A percentile compares a stretch with the other conserved stretches of the same genome.
These are phyloP conservation scores for Apogon talboti DNA, from an alignment of 2,797 vertebrate genomes.

Conservation along the genomic window DNA sequence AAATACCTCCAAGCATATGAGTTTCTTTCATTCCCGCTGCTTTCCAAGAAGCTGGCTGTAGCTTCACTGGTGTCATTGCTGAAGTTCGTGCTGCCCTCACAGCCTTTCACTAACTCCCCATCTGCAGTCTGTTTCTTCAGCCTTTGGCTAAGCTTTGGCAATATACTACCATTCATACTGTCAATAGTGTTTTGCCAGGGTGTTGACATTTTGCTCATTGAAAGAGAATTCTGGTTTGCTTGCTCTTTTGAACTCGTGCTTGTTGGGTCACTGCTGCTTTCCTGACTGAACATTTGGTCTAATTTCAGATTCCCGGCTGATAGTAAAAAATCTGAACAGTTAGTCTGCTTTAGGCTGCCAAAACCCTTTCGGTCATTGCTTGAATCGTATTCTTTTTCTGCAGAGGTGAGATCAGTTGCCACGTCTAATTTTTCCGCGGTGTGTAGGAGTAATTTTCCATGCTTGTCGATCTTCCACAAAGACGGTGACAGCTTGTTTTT, in stretches of 20 bases:
- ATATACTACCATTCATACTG: conserved; percentile 87
- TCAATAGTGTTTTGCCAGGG: conserved; percentile 89
- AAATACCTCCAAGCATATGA: conserved; percentile 62
- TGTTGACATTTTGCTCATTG: conserved; percentile 79
- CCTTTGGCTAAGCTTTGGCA: conserved; percentile 86
- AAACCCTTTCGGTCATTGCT: conserved; percentile 78
- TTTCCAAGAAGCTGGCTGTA: conserved; percentile 66
- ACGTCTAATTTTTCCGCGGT: conserved; percentile 83
- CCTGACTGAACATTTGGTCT: conserved; percentile 83
- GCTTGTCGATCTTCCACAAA: conserved; percentile 86
- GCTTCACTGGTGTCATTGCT: conserved; percentile 83
- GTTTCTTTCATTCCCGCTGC: conserved; percentile 63
- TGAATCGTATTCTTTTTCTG: conserved; percentile 83
- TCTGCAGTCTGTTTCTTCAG: conserved; percentile 85
- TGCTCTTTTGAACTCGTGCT: conserved; percentile 81
- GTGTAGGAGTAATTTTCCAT: conserved; percentile 85
- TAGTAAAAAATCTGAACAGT: conserved; percentile 80
- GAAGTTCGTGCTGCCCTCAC: conserved; percentile 86
- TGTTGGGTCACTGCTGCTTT: conserved; percentile 74
- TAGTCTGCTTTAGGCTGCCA: conserved; percentile 86
- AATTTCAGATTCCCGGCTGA: conserved; percentile 84
- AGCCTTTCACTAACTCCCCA: conserved; percentile 85
- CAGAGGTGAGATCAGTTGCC: conserved; percentile 87
- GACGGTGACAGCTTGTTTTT: conserved; percentile 80
- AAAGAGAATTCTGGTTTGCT: conserved; percentile 72